Percentiles rank a stretch among this genome's conserved stretches.
Conservation (phyloP, 2,797 vertebrate genomes). For the Podarcis lilfordi region DNA sequence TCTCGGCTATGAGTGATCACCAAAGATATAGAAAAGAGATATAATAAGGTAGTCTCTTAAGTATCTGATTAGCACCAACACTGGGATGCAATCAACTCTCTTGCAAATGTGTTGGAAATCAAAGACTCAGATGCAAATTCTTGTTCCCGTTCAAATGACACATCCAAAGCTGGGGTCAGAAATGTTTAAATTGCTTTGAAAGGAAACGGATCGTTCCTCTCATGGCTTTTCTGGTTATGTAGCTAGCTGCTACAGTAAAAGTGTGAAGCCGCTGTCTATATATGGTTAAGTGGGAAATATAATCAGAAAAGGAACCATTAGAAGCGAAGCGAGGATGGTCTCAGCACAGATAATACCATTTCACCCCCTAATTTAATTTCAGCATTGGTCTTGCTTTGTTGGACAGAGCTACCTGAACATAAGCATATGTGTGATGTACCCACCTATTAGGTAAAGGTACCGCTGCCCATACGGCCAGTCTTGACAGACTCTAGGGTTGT, state of each 20-base stretch:
- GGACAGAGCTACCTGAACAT: conserved; percentile 20
- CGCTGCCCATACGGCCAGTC: too few species aligned
- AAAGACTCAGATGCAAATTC: not conserved
- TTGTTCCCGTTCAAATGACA: not conserved
- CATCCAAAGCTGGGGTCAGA: not conserved
- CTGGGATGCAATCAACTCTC: not conserved
- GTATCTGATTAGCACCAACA: too few species aligned
- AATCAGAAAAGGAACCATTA: rapidly evolving
- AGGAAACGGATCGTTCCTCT: not conserved
- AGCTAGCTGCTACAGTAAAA: not conserved
- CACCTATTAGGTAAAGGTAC: conserved; percentile 23
- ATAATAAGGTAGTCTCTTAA: too few species aligned
- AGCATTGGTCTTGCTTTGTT: not conserved
- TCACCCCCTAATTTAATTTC: not conserved
- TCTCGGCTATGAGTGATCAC: too few species aligned
- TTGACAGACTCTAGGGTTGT: too few species aligned
- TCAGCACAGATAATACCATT: not conserved
- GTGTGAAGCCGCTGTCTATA: too few species aligned
- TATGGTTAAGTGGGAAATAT: not conserved
- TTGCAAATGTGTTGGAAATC: not conserved
- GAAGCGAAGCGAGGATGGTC: not conserved
- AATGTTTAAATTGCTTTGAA: not conserved
- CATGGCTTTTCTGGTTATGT: not conserved
- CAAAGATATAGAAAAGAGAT: too few species aligned
- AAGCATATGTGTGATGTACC: conserved; percentile 27